phyloP scores from a whole-genome alignment of 2,113 vertebrate species.

The Nerophis lumbriciformis region DNA sequence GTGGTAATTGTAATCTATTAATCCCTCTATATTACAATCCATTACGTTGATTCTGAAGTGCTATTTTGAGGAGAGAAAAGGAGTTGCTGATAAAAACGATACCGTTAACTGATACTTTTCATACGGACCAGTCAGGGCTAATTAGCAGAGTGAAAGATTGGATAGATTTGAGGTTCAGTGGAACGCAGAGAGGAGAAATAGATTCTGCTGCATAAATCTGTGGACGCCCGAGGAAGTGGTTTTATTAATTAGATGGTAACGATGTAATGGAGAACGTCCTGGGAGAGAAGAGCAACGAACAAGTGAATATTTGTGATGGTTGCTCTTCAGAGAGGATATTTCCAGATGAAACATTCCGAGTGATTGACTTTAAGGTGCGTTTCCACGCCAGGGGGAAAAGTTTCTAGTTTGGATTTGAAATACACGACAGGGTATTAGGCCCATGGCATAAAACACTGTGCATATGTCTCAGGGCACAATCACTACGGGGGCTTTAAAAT shows the following conservation, averaged over 20 bases:
- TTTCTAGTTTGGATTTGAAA: too few relatives aligned
- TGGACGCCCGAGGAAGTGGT: background rate
- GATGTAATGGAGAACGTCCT: background rate
- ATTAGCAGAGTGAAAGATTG: background rate
- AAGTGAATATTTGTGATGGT: background rate
- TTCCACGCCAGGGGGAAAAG: too few relatives aligned
- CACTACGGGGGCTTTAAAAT: too few relatives aligned
- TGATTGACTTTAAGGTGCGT: background rate
- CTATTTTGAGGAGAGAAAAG: too few relatives aligned
- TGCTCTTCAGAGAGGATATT: background rate
- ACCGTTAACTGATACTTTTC: background rate
- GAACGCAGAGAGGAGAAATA: background rate
- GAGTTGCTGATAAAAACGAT: background rate
- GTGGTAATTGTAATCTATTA: too few relatives aligned
- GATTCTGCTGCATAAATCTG: background rate
- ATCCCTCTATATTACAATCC: too few relatives aligned
- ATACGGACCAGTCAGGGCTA: background rate
- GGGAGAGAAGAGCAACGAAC: background rate
- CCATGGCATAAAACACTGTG: too few relatives aligned
- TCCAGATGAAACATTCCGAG: background rate
- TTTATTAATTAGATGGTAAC: conserved; percentile 2
- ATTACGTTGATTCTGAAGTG: too few relatives aligned
- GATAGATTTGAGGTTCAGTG: background rate
- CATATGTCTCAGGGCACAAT: too few relatives aligned
- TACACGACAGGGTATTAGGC: too few relatives aligned